Evolutionary conservation across 2,797 vertebrate genomes (phyloP).

Genomic region (Chrysocyon brachyurus): DNA sequence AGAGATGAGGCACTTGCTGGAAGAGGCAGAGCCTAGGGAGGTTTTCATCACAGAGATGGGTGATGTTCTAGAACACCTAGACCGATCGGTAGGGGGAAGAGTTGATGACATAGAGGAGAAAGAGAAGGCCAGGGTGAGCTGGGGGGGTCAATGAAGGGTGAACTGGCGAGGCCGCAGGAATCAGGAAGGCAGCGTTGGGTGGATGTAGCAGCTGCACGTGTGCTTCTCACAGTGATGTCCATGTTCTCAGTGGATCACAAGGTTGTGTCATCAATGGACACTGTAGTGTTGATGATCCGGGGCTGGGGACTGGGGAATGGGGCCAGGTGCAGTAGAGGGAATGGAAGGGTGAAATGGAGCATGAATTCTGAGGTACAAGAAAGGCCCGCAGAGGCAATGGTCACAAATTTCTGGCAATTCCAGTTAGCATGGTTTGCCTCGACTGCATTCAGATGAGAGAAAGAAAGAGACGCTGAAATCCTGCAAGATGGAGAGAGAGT

Average conservation of each 20-base stretch:
- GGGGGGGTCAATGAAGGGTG: neutral
- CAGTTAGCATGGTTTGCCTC: neutral
- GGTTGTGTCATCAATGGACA: fast-evolving
- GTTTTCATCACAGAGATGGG: neutral
- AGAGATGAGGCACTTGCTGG: neutral
- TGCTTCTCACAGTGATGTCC: neutral
- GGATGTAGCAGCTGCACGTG: fast-evolving
- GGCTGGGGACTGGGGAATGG: fast-evolving
- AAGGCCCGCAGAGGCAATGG: neutral
- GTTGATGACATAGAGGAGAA: neutral
- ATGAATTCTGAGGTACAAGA: neutral
- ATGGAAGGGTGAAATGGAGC: fast-evolving
- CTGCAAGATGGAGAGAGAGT: neutral
- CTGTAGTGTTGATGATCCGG: too few species aligned
- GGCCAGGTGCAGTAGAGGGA: neutral
- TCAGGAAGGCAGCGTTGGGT: neutral
- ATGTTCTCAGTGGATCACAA: neutral
- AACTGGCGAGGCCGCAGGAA: neutral
- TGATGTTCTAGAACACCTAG: neutral
- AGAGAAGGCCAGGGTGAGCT: neutral
- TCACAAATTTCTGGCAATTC: neutral
- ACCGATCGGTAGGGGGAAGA: neutral
- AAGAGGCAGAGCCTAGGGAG: too few species aligned
- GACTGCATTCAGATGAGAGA: neutral
- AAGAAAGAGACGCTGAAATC: neutral